Percentiles rank a stretch among this genome's conserved stretches.
These are phyloP conservation scores for Caerostris extrusa DNA, from an alignment of 1,140 invertebrate genomes.

Conservation along the genomic window DNA sequence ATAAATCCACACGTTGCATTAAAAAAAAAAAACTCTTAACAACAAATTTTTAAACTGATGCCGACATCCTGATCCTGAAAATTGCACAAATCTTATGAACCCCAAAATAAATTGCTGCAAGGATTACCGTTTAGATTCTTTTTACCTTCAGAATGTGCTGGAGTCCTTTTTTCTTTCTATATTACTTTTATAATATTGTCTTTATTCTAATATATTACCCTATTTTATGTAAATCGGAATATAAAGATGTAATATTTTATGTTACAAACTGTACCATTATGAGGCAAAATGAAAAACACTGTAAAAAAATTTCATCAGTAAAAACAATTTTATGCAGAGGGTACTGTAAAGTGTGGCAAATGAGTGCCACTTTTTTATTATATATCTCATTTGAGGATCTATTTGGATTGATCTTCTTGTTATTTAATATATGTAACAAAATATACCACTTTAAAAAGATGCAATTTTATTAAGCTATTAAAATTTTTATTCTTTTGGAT, in stretches of 20 bases:
- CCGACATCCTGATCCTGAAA: no score
- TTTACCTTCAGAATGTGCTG: not conserved
- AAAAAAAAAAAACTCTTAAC: no score
- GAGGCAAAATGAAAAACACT: conserved; percentile 32
- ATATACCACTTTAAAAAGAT: no score
- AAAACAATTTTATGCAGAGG: not conserved
- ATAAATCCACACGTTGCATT: no score
- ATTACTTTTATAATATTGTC: not conserved
- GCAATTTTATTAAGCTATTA: no score
- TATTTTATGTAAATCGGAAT: not conserved
- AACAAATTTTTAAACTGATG: no score
- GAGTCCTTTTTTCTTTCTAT: not conserved
- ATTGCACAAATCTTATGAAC: no score
- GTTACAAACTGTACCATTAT: conserved; percentile 8
- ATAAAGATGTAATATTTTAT: not conserved
- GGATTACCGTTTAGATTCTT: not conserved
- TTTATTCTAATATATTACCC: conserved; percentile 6
- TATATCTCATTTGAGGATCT: conserved; percentile 19
- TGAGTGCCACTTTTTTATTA: not conserved
- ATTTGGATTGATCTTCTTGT: not conserved
- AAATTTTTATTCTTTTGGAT: no score
- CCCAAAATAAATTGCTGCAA: conserved; percentile 10
- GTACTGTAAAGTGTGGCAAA: not conserved
- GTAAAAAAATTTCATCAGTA: not conserved
- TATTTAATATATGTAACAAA: no score